phyloP scores from a whole-genome alignment of 1,140 invertebrate species.

The Drosophila persimilis region DNA sequence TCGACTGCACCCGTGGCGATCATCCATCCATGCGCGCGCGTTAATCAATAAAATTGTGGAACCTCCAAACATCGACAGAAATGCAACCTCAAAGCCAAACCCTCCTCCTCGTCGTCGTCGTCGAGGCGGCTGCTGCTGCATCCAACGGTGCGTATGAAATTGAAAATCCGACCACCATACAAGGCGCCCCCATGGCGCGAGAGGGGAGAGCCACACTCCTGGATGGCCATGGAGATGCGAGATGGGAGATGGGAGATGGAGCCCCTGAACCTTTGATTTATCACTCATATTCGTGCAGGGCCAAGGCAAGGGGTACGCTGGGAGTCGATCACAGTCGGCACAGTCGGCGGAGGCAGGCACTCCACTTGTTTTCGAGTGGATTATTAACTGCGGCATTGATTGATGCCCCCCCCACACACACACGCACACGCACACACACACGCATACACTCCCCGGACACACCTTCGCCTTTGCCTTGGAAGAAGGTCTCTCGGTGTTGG shows the following conservation, averaged over 20 bases:
- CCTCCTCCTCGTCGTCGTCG: too few relatives aligned
- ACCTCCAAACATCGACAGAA: conserved; percentile 9
- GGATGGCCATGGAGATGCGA: conserved; percentile 39
- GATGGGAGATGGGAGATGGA: conserved; percentile 43
- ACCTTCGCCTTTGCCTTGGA: conserved; percentile 45
- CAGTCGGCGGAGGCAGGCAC: conserved; percentile 1
- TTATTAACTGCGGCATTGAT: conserved; percentile 68
- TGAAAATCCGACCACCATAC: conserved; percentile 53
- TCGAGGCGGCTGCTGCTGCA: conserved; percentile 15
- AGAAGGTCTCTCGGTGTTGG: conserved; percentile 5
- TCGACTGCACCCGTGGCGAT: conserved; percentile 25
- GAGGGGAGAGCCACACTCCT: neutral
- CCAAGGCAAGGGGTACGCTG: neutral
- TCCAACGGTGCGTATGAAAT: conserved; percentile 80
- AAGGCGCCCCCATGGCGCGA: conserved; percentile 32
- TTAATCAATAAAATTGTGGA: conserved; percentile 69
- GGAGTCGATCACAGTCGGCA: conserved; percentile 37
- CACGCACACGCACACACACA: conserved; percentile 43
- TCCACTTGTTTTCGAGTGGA: conserved; percentile 39
- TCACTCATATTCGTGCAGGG: conserved; percentile 32
- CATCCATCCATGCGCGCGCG: conserved; percentile 42
- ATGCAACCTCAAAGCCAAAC: conserved; percentile 5
- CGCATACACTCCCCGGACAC: conserved; percentile 39
- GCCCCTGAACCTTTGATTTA: conserved; percentile 43
- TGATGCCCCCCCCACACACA: conserved; percentile 62